Percentiles rank a stretch among this genome's conserved stretches.
These are phyloP conservation scores for Luffia ferchaultella DNA, from an alignment of 2,888 invertebrate species.

Conservation along the genomic window DNA sequence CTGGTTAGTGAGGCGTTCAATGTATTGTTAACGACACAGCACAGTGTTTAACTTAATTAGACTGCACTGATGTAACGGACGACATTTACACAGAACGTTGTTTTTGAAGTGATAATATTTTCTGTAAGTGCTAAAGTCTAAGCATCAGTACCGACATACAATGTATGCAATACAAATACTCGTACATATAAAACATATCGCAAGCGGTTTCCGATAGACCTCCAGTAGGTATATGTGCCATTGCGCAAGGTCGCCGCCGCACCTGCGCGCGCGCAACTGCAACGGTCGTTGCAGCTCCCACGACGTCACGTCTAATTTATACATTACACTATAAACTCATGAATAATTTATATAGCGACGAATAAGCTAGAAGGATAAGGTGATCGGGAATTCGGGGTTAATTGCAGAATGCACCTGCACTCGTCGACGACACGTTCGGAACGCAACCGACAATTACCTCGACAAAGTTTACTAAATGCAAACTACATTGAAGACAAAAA, in stretches of 20 bases:
- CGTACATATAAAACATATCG: slow-evolving; percentile 31
- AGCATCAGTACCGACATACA: not conserved
- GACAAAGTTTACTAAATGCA: too few species aligned
- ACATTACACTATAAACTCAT: slow-evolving; percentile 19
- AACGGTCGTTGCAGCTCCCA: slow-evolving; percentile 48
- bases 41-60: not conserved
- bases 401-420: slow-evolving; percentile 1
- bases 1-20: not conserved
- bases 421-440: not conserved
- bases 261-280: slow-evolving; percentile 43
- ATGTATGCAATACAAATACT: slow-evolving; percentile 36
- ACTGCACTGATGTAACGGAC: not conserved
- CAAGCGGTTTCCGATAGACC: slow-evolving; percentile 43
- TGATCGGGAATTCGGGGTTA: slow-evolving; percentile 24
- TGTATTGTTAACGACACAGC: not conserved
- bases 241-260: slow-evolving; percentile 51
- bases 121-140: not conserved
- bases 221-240: slow-evolving; percentile 33
- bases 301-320: slow-evolving; percentile 22
- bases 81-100: too few species aligned
- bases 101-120: not conserved
- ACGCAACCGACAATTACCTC: too few species aligned
- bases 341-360: slow-evolving; percentile 32
- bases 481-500: too few species aligned
- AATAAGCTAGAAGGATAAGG: slow-evolving; percentile 28